Base-by-base conservation (phyloP, 2,888 invertebrate genomes). In the Pyrrhosoma nymphula region DNA sequence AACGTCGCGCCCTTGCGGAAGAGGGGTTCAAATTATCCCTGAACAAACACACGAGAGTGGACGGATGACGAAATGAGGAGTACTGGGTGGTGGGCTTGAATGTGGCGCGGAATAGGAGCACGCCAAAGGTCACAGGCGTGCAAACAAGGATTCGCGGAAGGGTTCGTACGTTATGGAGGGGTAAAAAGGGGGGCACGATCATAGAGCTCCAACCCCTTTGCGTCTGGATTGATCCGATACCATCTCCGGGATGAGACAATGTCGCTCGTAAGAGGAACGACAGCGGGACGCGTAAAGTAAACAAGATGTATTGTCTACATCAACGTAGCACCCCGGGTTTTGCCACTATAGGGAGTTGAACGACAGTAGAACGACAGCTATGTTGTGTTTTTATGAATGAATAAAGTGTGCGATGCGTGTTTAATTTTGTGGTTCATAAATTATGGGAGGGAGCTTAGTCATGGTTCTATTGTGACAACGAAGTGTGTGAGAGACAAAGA, bases 1-100 rank as follows among this genome's bases (percentile, higher is more conserved):
- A 35, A 35, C 26, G 69, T 20, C 69, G 69, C n/a, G 82, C 35
- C 69, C n/a, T 26, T 20, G 26, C 69, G 69, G 69, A 26, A 69
- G 82, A 14, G 35, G 82, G 82, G 35, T 35, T 23, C 35, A 35
- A 82, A 82, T 82, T 30, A 82, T 3, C 16, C 82, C 82, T 8
- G 35, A 35, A n/a, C 82, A 82, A 82, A 82, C 82, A 82, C 82
- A 69, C 69, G 69, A n/a, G 69, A n/a, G 69, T 23, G 82, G 35
- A 10, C 4, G 26, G 82, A 82, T 82, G 82, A 26, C 26, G 69
- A 23, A 60, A 60, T 14, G 60, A 69, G 69, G 69, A 69, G 23
- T 3, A 26, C 26, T 23, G 0, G 35, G 82, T 8, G 23, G 35
- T 35, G 82, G 18, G 35, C 26, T 26, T 69, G 82, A 35, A 35